These are phyloP conservation scores for Heliconius hortense DNA, from an alignment of 2,888 invertebrate genomes.

Conservation along the genomic window DNA sequence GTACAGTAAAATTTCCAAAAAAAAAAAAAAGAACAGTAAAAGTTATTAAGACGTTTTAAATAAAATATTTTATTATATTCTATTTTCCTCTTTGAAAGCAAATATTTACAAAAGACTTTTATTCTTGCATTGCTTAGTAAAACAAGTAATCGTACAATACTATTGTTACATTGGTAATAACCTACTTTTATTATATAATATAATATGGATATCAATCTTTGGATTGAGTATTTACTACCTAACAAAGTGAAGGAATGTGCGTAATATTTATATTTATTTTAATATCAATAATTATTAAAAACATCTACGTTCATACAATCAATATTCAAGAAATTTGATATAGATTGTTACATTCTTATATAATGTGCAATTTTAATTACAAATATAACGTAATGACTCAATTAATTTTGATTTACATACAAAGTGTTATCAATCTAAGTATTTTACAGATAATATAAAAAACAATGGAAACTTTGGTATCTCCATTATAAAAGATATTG, in stretches of 20 bases:
- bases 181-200: conserved; percentile 42
- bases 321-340: conserved; percentile 31
- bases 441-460: conserved; percentile 32
- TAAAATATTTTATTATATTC: neutral
- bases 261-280: conserved; percentile 48
- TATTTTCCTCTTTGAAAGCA: conserved; percentile 2
- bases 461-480: conserved; percentile 60
- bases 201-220: conserved; percentile 62
- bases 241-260: conserved; percentile 68
- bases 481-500: conserved; percentile 47
- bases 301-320: conserved; percentile 35
- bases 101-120: neutral
- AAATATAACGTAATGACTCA: conserved; percentile 60
- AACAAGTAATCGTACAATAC: conserved; percentile 43
- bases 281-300: conserved; percentile 41
- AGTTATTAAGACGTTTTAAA: neutral
- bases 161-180: conserved; percentile 45
- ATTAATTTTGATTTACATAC: conserved; percentile 45
- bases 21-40: neutral
- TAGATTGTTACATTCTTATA: conserved; percentile 33
- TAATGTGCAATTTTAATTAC: conserved; percentile 58
- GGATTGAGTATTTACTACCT: conserved; percentile 62
- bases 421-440: conserved; percentile 20
- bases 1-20: neutral
- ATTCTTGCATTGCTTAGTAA: conserved; percentile 39